Conservation (phyloP, 2,888 invertebrate species). For the Shargacucullia verbasci region DNA sequence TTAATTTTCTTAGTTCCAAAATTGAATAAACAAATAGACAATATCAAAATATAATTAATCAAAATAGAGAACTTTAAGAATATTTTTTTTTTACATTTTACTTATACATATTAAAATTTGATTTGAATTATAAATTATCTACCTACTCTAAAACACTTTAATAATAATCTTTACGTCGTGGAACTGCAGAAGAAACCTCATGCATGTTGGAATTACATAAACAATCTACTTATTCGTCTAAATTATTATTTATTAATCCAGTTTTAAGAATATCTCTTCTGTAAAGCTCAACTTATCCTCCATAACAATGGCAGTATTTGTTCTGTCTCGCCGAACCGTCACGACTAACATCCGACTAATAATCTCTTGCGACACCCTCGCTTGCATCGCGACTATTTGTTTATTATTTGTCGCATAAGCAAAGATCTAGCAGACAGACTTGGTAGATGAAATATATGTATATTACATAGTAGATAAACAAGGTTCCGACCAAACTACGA, state of each 20-base stretch:
- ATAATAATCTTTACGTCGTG: too few species aligned
- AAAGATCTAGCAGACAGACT: too few species aligned
- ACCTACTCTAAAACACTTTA: too few species aligned
- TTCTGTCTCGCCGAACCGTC: slow-evolving; percentile 42
- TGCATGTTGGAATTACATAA: too few species aligned
- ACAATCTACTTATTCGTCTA: too few species aligned
- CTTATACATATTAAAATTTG: too few species aligned
- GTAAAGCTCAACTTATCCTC: slow-evolving; percentile 9
- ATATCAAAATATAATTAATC: slow-evolving; percentile 18
- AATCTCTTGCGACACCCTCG: slow-evolving; percentile 47
- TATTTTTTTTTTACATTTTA: too few species aligned
- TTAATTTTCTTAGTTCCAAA: neutral
- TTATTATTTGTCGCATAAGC: slow-evolving; percentile 4
- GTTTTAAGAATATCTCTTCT: slow-evolving; percentile 13
- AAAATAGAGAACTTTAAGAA: slow-evolving; percentile 5
- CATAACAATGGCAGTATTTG: slow-evolving; percentile 46
- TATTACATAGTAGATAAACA: too few species aligned
- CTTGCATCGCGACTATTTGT: slow-evolving; percentile 25
- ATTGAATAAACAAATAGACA: neutral
- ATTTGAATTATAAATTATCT: too few species aligned
- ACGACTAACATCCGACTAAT: slow-evolving; percentile 50
- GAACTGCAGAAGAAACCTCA: too few species aligned
- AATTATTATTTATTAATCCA: neutral
- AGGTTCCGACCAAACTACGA: too few species aligned
- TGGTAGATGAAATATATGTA: too few species aligned